Percentiles rank a stretch among this genome's conserved stretches.
Conservation (phyloP, 2,797 vertebrate genomes). For the Acrocephalus scirpaceus region DNA sequence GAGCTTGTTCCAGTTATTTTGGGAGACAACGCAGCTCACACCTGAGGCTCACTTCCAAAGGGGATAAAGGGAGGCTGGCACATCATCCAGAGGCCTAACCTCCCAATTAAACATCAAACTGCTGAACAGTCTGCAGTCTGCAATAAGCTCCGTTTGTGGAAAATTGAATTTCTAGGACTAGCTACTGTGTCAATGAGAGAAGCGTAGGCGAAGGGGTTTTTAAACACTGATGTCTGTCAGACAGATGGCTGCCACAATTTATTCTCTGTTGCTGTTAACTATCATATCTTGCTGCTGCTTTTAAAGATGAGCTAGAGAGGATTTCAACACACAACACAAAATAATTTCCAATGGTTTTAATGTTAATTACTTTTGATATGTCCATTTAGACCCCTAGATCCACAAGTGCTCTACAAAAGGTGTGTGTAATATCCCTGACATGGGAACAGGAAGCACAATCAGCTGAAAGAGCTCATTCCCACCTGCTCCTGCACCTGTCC, state of each 20-base stretch:
- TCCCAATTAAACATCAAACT: neutral
- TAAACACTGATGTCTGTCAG: neutral
- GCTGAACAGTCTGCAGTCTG: neutral
- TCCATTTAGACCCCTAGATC: neutral
- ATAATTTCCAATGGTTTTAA: neutral
- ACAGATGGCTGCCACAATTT: constrained; percentile 38
- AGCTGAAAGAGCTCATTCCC: neutral
- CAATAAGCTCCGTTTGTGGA: neutral
- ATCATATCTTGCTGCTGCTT: neutral
- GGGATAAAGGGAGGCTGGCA: neutral
- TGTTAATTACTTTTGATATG: neutral
- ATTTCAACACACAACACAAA: neutral
- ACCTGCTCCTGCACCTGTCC: neutral
- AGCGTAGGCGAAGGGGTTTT: neutral
- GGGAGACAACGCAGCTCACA: neutral
- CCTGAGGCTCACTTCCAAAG: neutral
- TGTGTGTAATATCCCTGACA: fast-evolving
- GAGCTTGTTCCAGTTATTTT: neutral
- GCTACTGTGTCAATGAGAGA: neutral
- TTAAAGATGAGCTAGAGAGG: neutral
- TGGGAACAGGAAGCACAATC: fast-evolving
- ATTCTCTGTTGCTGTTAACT: constrained; percentile 3
- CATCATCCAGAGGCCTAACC: neutral
- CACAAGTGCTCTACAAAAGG: neutral
- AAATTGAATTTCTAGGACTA: constrained; percentile 15